Evolutionary conservation across 2,888 invertebrate genomes (phyloP).

Genomic region (Caenorhabditis drosophilae): DNA sequence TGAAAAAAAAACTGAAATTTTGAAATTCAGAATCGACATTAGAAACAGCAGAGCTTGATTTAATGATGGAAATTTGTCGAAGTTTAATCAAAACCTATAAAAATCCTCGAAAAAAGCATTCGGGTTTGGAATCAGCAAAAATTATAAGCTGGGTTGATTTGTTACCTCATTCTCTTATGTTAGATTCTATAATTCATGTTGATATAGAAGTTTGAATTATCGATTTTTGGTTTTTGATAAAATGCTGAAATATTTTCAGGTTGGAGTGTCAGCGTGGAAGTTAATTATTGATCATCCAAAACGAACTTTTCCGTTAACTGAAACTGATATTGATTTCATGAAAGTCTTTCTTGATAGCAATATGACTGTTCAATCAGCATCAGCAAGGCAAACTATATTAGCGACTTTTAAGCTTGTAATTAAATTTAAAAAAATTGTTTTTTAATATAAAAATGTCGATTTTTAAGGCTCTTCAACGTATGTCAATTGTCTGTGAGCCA

Average conservation of each 20-base stretch:
- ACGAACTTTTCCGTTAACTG: slow-evolving; percentile 24
- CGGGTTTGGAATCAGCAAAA: slow-evolving; percentile 3
- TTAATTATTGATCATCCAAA: slow-evolving; percentile 46
- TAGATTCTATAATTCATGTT: slow-evolving; percentile 17
- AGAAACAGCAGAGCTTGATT: neutral
- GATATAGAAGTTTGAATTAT: slow-evolving; percentile 14
- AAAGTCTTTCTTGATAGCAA: slow-evolving; percentile 38
- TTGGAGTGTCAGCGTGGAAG: slow-evolving; percentile 40
- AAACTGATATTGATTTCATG: slow-evolving; percentile 32
- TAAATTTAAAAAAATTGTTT: too few species aligned
- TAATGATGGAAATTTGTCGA: slow-evolving; percentile 22
- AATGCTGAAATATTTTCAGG: slow-evolving; percentile 23
- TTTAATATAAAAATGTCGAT: neutral
- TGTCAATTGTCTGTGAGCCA: slow-evolving; percentile 12
- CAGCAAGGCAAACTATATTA: slow-evolving; percentile 38
- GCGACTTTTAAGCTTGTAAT: slow-evolving; percentile 35
- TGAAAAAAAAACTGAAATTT: too few species aligned
- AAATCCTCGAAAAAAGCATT: neutral
- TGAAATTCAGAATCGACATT: neutral
- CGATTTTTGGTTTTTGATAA: neutral
- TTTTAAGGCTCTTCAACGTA: slow-evolving; percentile 10
- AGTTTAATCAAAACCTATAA: slow-evolving; percentile 14
- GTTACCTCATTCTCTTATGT: slow-evolving; percentile 5
- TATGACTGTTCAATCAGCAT: slow-evolving; percentile 42
- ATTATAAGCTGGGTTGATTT: slow-evolving; percentile 27